Conservation (phyloP, 2,113 vertebrate genomes). For the Lamprologus speciosus region DNA sequence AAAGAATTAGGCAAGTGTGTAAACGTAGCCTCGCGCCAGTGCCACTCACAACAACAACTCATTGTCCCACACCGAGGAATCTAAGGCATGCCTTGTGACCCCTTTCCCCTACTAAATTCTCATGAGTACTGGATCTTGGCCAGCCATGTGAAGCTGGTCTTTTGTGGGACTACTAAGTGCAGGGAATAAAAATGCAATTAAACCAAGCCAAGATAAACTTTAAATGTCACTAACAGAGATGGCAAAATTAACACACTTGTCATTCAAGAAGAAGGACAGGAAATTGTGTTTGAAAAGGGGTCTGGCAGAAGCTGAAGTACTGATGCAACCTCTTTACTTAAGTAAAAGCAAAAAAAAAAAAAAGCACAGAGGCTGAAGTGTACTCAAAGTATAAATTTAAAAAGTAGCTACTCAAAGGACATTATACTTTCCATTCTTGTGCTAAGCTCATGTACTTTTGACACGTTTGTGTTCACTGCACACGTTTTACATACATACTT, state of each 20-base stretch:
- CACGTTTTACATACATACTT: neutral
- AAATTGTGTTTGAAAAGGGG: neutral
- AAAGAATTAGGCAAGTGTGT: neutral
- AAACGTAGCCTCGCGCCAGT: neutral
- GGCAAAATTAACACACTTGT: neutral
- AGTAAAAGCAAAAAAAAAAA: neutral
- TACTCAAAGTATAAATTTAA: neutral
- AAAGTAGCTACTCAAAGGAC: neutral
- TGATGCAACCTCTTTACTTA: neutral
- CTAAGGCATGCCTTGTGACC: neutral
- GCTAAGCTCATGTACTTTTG: neutral
- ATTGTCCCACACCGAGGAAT: constrained; percentile 10
- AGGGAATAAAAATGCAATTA: neutral
- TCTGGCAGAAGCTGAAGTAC: neutral
- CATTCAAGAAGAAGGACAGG: neutral
- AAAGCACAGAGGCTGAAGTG: neutral
- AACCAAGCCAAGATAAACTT: neutral
- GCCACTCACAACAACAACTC: neutral
- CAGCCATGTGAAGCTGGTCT: neutral
- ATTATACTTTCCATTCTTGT: neutral
- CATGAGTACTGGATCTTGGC: neutral
- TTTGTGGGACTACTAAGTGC: neutral
- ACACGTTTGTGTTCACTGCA: neutral
- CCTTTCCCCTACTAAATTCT: neutral
- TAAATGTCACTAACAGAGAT: neutral